Evolutionary conservation across 2,888 invertebrate genomes (phyloP), one percentile per base, ranked within the genome.

Genomic region (Lydus trimaculatus): DNA sequence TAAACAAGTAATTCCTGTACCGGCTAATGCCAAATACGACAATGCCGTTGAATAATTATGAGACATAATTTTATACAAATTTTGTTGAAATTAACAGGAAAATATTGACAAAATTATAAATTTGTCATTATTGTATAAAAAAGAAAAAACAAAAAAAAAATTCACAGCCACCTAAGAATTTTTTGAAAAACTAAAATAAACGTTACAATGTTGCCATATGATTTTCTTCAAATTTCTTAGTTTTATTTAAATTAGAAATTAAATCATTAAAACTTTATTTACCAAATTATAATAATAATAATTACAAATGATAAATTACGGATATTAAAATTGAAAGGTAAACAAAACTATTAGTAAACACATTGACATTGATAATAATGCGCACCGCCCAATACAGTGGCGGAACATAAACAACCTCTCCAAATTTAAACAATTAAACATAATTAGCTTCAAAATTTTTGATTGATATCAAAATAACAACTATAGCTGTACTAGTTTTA

Each of bases 21-120:
- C 81, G 64, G 81, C 81, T 61, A 83, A 72, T 65, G 81, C 67
- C 60, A 81, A 64, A 71, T 82, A 79, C 7, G 82, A 82, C 23
- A 82, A 69, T 31, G 83, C 83, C 33, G 83, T 82, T 13, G 78
- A 75, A 65, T 81, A 82, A 13, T 65, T 67, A 31, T 71, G 62
- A 15, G 66, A 39, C 69, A 69, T 69, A n/a, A 61, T 58, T n/a
- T n/a, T n/a, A n/a, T n/a, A n/a, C n/a, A n/a, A n/a, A n/a, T n/a
- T n/a, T n/a, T n/a, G n/a, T n/a, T n/a, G n/a, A n/a, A n/a, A n/a
- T n/a, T n/a, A n/a, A n/a, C n/a, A n/a, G n/a, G n/a, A n/a, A n/a
- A n/a, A n/a, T n/a, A n/a, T n/a, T n/a, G 63, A 65, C 31, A 61
- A 58, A 43, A 43, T 43, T 43, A 43, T 43, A 43, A 17, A 13